Evolutionary conservation across 2,888 invertebrate species (phyloP).

Genomic region (Seira sanloemensis): DNA sequence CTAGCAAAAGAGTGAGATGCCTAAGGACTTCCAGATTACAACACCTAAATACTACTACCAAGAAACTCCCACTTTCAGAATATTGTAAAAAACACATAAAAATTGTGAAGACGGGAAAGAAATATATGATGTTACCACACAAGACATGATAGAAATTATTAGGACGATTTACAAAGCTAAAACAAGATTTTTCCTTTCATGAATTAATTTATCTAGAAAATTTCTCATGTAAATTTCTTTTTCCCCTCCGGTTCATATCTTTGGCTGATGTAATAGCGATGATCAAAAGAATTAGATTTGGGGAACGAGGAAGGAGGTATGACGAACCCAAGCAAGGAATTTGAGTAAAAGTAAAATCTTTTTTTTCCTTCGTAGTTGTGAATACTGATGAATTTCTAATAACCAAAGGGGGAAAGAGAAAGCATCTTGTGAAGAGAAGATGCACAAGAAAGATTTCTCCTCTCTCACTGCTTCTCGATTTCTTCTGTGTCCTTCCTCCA

Average conservation of each 20-base stretch:
- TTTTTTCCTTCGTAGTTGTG: constrained; percentile 53
- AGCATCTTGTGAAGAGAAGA: too few species aligned
- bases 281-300: background rate
- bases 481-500: constrained; percentile 29
- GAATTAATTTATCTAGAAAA: background rate
- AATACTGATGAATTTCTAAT: constrained; percentile 60
- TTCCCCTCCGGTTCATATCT: background rate
- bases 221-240: background rate
- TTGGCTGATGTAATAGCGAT: background rate
- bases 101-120: too few species aligned
- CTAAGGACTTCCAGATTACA: background rate
- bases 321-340: constrained; percentile 21
- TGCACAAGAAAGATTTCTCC: background rate
- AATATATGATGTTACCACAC: background rate
- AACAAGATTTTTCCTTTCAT: background rate
- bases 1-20: background rate
- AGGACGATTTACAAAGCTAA: background rate
- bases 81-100: too few species aligned
- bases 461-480: constrained; percentile 30
- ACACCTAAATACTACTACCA: too few species aligned
- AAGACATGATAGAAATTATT: background rate
- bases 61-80: too few species aligned
- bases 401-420: constrained; percentile 27
- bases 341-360: constrained; percentile 27
- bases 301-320: background rate